A percentile compares a stretch with the other conserved stretches of the same genome.
Conservation (phyloP, 2,888 invertebrate genomes). For the Rhorus exstirpatorius region DNA sequence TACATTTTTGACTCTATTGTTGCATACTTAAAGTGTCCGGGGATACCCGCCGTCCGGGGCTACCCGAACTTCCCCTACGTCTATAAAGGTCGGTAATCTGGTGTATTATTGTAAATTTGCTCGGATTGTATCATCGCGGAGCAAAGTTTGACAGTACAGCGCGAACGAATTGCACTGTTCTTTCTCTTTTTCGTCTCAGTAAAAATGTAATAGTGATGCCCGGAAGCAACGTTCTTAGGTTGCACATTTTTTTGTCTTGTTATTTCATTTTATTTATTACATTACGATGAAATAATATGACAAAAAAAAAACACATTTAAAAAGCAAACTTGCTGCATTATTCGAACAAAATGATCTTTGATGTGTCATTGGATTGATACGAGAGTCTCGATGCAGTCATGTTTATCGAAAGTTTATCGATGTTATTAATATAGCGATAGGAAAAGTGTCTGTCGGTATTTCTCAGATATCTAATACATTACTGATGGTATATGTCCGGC, state of each 20-base stretch:
- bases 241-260: conserved; percentile 83
- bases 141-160: neutral
- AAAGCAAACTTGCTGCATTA: no score
- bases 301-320: no score
- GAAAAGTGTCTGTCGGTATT: neutral
- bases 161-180: neutral
- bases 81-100: conserved; percentile 9
- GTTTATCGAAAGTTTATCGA: neutral
- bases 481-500: conserved; percentile 39
- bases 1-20: no score
- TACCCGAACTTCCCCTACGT: no score
- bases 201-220: conserved; percentile 69
- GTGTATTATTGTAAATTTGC: conserved; percentile 17
- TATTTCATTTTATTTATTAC: conserved; percentile 78
- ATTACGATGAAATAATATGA: no score
- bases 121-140: neutral
- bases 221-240: conserved; percentile 83
- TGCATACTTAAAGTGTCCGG: no score
- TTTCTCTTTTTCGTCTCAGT: conserved; percentile 15
- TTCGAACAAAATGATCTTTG: neutral
- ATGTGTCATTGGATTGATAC: neutral
- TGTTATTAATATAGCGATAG: neutral
- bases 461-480: conserved; percentile 5
- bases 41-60: no score
- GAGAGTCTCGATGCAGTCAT: neutral